Percentiles rank a stretch among this genome's conserved stretches.
phyloP scores from a whole-genome alignment of 2,888 invertebrate species.

The Scrobipalpa costella region DNA sequence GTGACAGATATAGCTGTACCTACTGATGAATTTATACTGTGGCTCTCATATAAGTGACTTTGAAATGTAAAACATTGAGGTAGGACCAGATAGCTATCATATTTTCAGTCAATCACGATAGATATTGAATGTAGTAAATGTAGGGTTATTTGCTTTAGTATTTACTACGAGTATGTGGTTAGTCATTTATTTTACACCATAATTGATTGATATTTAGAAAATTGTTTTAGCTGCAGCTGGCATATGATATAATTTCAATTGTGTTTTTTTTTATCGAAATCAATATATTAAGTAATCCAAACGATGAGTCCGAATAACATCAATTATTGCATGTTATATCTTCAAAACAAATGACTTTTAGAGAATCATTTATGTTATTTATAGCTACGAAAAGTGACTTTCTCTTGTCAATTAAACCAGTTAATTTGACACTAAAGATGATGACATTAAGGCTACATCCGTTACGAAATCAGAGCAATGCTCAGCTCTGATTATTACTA shows the following conservation, averaged over 20 bases:
- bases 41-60: background rate
- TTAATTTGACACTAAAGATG: slow-evolving; percentile 29
- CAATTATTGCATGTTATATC: background rate
- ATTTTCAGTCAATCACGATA: slow-evolving; percentile 1
- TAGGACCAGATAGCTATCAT: background rate
- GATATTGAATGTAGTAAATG: background rate
- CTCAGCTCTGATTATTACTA: slow-evolving; percentile 25
- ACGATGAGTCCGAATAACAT: background rate
- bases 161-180: background rate
- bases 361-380: background rate
- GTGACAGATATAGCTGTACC: background rate
- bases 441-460: slow-evolving; percentile 28
- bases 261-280: no score
- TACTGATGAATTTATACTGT: slow-evolving; percentile 1
- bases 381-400: slow-evolving; percentile 4
- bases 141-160: background rate
- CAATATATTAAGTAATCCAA: background rate
- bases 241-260: no score
- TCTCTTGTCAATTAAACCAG: slow-evolving; percentile 26
- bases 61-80: slow-evolving; percentile 8
- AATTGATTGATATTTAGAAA: background rate
- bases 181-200: background rate
- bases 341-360: background rate
- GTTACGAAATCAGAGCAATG: slow-evolving; percentile 28
- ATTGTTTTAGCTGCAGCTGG: no score